Conservation (phyloP, 2,113 vertebrate species). For the Prolemur simus region DNA sequence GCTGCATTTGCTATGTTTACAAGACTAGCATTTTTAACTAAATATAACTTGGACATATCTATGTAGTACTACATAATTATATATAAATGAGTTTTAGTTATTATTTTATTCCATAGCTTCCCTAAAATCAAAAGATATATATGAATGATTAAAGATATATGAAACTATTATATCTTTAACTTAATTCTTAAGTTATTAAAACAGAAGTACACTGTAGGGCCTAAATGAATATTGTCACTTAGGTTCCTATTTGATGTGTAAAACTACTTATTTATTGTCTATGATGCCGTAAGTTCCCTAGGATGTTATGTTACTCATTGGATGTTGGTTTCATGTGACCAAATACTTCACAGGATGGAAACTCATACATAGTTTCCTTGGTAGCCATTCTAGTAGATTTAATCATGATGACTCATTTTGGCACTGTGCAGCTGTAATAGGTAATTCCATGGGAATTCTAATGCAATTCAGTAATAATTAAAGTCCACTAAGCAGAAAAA, state of each 20-base stretch:
- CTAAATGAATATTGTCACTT: background rate
- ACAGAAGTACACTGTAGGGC: background rate
- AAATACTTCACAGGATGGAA: constrained; percentile 16
- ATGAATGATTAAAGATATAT: background rate
- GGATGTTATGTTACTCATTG: background rate
- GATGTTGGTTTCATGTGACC: constrained; percentile 36
- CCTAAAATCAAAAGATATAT: background rate
- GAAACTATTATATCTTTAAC: constrained; percentile 20
- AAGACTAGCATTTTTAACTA: background rate
- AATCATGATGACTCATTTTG: constrained; percentile 53
- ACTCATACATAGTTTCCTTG: constrained; percentile 50
- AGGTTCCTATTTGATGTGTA: background rate
- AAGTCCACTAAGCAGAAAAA: constrained; percentile 60
- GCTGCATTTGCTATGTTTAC: background rate
- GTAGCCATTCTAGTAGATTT: constrained; percentile 55
- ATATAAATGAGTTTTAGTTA: background rate
- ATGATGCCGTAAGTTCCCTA: background rate
- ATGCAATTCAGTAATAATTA: constrained; percentile 60
- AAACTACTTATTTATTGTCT: background rate
- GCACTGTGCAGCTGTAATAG: constrained; percentile 26
- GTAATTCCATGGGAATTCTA: constrained; percentile 57
- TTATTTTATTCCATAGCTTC: background rate
- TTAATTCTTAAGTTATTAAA: constrained; percentile 17
- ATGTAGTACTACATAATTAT: background rate
- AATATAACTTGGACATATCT: background rate